Conservation (phyloP, 2,888 invertebrate genomes). For the Brenthis hecate region DNA sequence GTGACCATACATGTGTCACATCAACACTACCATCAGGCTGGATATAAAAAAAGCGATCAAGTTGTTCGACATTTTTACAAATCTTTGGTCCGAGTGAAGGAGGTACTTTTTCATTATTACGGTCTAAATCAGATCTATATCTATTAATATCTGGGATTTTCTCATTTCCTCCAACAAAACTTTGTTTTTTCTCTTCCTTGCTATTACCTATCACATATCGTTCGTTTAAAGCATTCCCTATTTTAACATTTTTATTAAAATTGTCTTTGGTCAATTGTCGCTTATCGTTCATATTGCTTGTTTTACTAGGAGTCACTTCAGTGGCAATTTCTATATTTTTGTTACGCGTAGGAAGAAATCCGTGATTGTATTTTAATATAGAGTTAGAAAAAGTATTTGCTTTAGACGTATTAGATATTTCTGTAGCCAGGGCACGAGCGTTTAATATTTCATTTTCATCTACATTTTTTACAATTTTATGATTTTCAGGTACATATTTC, state of each 20-base stretch:
- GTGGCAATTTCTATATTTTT: conserved; percentile 37
- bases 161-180: conserved; percentile 66
- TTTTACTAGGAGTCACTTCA: conserved; percentile 33
- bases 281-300: conserved; percentile 37
- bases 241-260: conserved; percentile 67
- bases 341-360: conserved; percentile 54
- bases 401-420: conserved; percentile 60
- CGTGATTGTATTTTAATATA: conserved; percentile 66
- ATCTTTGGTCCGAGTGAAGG: conserved; percentile 56
- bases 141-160: conserved; percentile 66
- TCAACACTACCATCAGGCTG: conserved; percentile 68
- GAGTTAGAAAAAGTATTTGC: conserved; percentile 53
- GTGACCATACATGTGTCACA: conserved; percentile 62
- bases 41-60: conserved; percentile 60
- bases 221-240: conserved; percentile 73
- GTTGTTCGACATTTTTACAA: conserved; percentile 65
- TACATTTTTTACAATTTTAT: conserved; percentile 47
- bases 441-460: conserved; percentile 51
- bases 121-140: conserved; percentile 62
- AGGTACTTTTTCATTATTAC: conserved; percentile 48
- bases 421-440: conserved; percentile 56
- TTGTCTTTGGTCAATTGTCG: conserved; percentile 40
- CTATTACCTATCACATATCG: conserved; percentile 55
- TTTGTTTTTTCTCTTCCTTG: conserved; percentile 58
- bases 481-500: conserved; percentile 57